Conservation (phyloP, 2,113 vertebrate species). For the Ciconia stormi region DNA sequence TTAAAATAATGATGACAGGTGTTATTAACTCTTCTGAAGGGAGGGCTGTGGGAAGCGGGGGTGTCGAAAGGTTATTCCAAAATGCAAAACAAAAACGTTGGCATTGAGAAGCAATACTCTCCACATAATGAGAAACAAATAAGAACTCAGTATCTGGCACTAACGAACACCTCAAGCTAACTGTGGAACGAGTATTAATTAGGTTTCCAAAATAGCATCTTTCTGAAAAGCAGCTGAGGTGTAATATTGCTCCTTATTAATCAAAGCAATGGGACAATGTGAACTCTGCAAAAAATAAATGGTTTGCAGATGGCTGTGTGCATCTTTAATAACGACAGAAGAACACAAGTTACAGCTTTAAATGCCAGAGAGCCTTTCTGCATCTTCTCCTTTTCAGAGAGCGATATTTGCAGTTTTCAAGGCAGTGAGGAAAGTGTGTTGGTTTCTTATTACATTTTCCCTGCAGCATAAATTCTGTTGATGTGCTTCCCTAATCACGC, state of each 20-base stretch:
- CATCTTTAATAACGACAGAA: constrained; percentile 59
- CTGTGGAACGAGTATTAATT: constrained; percentile 53
- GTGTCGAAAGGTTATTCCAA: constrained; percentile 43
- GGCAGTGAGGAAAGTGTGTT: constrained; percentile 41
- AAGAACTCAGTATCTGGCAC: constrained; percentile 47
- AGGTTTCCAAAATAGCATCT: constrained; percentile 58
- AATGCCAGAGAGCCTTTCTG: constrained; percentile 64
- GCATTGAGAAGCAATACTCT: constrained; percentile 38
- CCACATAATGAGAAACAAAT: constrained; percentile 55
- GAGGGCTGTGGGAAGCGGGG: background rate
- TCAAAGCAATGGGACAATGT: constrained; percentile 51
- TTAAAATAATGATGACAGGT: constrained; percentile 41
- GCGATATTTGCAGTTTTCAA: constrained; percentile 62
- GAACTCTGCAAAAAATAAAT: constrained; percentile 57
- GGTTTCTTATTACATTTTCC: constrained; percentile 70
- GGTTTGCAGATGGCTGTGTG: constrained; percentile 61
- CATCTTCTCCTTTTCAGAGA: constrained; percentile 37
- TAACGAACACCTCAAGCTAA: constrained; percentile 58
- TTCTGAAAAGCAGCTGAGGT: constrained; percentile 66
- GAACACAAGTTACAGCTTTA: constrained; percentile 69
- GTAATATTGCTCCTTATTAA: constrained; percentile 54
- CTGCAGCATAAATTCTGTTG: constrained; percentile 60
- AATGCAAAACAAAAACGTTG: constrained; percentile 22
- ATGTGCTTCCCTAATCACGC: constrained; percentile 60
- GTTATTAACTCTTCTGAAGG: constrained; percentile 18